A percentile compares a stretch with the other conserved stretches of the same genome.
Evolutionary conservation across 1,140 invertebrate species (phyloP).

Genomic region (Cherax quadricarinatus): DNA sequence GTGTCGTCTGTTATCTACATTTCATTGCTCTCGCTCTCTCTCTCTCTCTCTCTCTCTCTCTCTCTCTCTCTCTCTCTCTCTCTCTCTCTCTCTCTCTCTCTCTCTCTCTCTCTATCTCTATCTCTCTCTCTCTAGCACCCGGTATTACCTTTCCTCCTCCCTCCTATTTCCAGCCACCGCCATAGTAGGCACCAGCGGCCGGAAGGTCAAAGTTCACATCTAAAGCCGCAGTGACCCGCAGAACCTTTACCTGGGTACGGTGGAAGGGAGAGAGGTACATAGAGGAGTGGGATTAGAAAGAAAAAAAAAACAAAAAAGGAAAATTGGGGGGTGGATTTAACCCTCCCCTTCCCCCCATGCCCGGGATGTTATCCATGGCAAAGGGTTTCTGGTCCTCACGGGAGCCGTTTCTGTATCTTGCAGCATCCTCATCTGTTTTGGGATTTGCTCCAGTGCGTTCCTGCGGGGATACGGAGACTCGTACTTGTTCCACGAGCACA

Average conservation of each 20-base stretch:
- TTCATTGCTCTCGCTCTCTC: not conserved
- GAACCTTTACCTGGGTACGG: not conserved
- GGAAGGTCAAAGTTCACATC: not conserved
- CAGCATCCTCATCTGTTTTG: not conserved
- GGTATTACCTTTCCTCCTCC: not conserved
- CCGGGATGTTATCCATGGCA: not conserved
- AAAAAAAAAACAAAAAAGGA: not conserved
- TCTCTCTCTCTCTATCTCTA: conserved; percentile 5
- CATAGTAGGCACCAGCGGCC: not conserved
- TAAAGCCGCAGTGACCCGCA: not conserved
- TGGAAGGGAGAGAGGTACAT: no score
- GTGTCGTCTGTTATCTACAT: no score
- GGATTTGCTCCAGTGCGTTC: not conserved
- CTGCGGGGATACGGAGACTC: not conserved
- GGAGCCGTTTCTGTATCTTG: not conserved
- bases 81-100: conserved; percentile 8
- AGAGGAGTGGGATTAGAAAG: not conserved
- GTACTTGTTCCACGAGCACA: no score
- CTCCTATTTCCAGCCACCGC: not conserved
- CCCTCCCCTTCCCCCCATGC: not conserved
- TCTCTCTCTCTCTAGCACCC: not conserved
- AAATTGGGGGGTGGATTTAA: not conserved
- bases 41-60: not conserved
- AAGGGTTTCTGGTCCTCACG: not conserved
- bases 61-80: not conserved